These are phyloP conservation scores for Lepidurus arcticus DNA, from an alignment of 1,140 invertebrate species.

Conservation along the genomic window DNA sequence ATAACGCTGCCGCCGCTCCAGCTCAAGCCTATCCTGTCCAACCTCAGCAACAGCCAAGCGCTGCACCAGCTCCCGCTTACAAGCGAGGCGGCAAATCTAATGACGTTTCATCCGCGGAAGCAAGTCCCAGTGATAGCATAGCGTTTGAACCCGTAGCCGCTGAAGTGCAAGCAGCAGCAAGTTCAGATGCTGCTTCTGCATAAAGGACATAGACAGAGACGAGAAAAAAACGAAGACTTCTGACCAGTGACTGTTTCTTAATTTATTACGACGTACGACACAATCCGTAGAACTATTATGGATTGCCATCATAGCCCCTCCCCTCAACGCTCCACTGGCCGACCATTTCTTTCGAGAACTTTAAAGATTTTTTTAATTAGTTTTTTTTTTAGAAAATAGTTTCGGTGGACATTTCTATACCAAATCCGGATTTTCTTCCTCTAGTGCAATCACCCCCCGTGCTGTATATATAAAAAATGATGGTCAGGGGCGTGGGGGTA, in stretches of 20 bases:
- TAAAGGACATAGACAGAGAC: slow-evolving; percentile 23
- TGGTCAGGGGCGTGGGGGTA: not conserved
- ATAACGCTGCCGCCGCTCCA: not conserved
- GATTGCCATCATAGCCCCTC: slow-evolving; percentile 28
- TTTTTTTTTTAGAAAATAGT: slow-evolving; percentile 7
- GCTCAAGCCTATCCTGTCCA: slow-evolving; percentile 13
- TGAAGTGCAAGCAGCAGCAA: not conserved
- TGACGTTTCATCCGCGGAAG: slow-evolving; percentile 15
- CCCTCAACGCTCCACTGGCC: not conserved
- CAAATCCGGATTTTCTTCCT: not conserved
- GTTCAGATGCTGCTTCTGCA: not conserved
- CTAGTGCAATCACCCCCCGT: not conserved
- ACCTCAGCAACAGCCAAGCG: not conserved
- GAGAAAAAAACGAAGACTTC: not conserved
- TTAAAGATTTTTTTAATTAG: slow-evolving; percentile 5
- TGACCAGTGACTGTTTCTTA: slow-evolving; percentile 24
- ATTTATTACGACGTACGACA: slow-evolving; percentile 28
- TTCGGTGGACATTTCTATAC: not conserved
- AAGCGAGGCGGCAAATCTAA: slow-evolving; percentile 1
- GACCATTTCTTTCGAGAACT: not conserved
- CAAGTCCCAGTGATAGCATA: not conserved
- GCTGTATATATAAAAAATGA: slow-evolving; percentile 22
- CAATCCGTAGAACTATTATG: not conserved
- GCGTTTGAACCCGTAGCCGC: not conserved
- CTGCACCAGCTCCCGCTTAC: slow-evolving; percentile 23